Base-by-base conservation (phyloP, 2,113 vertebrate genomes). In the Rhinopomastus cyanomelas region DNA sequence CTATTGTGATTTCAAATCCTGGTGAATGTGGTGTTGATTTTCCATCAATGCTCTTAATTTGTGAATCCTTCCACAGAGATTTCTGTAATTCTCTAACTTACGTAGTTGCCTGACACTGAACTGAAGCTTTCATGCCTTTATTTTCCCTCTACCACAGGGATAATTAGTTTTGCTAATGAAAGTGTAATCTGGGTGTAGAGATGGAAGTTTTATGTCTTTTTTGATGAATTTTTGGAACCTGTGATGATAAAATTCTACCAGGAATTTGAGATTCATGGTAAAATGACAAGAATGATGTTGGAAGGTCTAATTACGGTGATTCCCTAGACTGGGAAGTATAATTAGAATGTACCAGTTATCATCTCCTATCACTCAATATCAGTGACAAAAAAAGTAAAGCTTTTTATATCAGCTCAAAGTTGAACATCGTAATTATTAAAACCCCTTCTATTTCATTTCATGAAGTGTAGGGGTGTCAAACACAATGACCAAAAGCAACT, bases 81-180 rank as follows among this genome's bases (percentile, higher is more conserved):
- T 89, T 87, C 75, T 0, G 0, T 46, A 51, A 64, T 12, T 48
- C 61, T 62, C 18, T 81, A 49, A 68, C 64, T 81, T 85, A 75
- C 18, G 42, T 74, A 39, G 25, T 51, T 82, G 36, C 29, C 57
- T 71, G 30, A 80, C 60, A 72, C n/a, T 62, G 51, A 75, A n/a
- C 21, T 55, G 34, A 87, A 88, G 21, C 2, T 32, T 76, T 46
- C 23, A 53, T 83, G 64, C n/a, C 22, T 73, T 87, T 92, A 25
- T 36, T 81, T 59, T 79, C n/a, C 34, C 2, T 6, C 75, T 57
- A 80, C 56, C 62, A 14, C 81, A 21, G 17, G 68, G 52, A n/a
- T 90, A 87, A 82, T 78, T 84, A 67, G 14, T 59, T 85, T 89
- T 94, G 36, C 13, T 87, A 85, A 86, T 64, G 46, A 87, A 81